phyloP scores from a whole-genome alignment of 2,888 invertebrate genomes.

The Luperina nickerlii region DNA sequence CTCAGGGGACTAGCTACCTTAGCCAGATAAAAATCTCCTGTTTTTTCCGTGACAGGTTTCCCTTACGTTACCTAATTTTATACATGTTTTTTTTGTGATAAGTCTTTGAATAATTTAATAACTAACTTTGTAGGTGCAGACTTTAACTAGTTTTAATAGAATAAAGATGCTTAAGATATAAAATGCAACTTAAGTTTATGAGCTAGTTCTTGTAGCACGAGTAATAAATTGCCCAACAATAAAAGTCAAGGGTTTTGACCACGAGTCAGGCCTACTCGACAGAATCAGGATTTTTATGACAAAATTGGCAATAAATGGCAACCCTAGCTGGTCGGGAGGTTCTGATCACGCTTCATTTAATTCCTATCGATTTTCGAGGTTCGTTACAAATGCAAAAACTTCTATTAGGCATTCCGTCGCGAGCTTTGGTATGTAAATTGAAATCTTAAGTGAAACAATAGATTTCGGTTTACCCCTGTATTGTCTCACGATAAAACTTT shows the following conservation, averaged over 20 bases:
- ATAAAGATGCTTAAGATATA: conserved; percentile 4
- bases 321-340: conserved; percentile 36
- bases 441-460: conserved; percentile 84
- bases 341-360: conserved; percentile 78
- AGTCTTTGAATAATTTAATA: conserved; percentile 25
- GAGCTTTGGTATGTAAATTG: conserved; percentile 85
- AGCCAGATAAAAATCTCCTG: conserved; percentile 19
- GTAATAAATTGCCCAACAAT: conserved; percentile 35
- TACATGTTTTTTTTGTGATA: conserved; percentile 26
- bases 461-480: conserved; percentile 74
- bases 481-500: conserved; percentile 68
- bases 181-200: conserved; percentile 4
- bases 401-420: conserved; percentile 82
- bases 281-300: conserved; percentile 39
- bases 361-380: conserved; percentile 82
- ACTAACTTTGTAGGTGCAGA: conserved; percentile 7
- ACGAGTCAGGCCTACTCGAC: conserved; percentile 22
- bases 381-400: conserved; percentile 87
- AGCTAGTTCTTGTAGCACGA: conserved; percentile 12
- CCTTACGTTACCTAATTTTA: conserved; percentile 1
- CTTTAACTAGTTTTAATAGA: not conserved
- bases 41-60: conserved; percentile 20
- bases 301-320: conserved; percentile 40
- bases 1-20: conserved; percentile 21
- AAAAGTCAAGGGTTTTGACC: conserved; percentile 28